These are phyloP conservation scores for Ibidorhyncha struthersii DNA, from an alignment of 2,113 vertebrate genomes.

Conservation along the genomic window DNA sequence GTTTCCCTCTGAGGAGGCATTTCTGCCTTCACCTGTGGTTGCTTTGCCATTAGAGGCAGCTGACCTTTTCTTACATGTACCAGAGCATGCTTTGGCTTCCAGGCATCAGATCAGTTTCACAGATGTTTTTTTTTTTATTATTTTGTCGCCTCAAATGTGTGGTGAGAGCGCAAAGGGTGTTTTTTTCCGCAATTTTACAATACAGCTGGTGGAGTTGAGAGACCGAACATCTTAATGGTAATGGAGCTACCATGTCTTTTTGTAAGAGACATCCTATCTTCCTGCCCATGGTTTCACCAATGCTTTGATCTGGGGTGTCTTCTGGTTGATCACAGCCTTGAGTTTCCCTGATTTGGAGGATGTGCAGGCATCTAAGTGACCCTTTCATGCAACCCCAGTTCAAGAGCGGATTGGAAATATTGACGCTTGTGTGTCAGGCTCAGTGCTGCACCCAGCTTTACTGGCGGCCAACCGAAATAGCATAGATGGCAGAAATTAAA, in stretches of 20 bases:
- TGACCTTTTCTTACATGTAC: neutral
- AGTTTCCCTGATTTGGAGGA: neutral
- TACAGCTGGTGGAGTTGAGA: neutral
- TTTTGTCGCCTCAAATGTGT: neutral
- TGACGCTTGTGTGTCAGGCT: neutral
- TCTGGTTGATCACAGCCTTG: neutral
- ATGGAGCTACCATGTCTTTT: neutral
- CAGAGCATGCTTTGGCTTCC: neutral
- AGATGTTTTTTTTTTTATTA: neutral
- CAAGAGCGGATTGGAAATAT: neutral
- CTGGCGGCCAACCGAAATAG: fast-evolving
- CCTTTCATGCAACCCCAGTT: neutral
- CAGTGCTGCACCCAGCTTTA: neutral
- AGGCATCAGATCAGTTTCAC: neutral
- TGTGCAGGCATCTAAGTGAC: neutral
- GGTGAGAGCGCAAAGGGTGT: neutral
- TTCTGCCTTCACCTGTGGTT: neutral
- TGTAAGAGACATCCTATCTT: neutral
- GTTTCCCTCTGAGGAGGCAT: neutral
- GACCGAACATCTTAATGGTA: neutral
- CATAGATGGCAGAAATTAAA: neutral
- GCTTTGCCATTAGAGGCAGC: neutral
- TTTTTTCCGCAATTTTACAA: neutral
- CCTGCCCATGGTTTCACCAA: neutral
- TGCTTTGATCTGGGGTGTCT: neutral